Evolutionary conservation across 2,888 invertebrate genomes (phyloP).

Genomic region (Isotomurus palustris): DNA sequence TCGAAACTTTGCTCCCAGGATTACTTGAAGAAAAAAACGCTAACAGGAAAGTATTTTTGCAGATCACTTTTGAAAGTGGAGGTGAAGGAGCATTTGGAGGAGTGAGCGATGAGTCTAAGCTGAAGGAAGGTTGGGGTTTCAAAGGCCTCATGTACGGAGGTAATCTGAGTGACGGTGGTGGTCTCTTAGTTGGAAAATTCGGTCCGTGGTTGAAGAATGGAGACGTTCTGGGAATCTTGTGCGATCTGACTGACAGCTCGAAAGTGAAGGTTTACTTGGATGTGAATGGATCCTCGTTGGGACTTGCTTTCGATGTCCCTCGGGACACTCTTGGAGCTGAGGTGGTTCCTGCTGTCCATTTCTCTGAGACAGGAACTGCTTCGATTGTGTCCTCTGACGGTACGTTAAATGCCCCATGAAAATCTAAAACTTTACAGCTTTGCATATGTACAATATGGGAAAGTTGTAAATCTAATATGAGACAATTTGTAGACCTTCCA

Average conservation of each 20-base stretch:
- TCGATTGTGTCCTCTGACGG: too few relatives aligned
- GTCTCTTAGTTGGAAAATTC: conserved; percentile 11
- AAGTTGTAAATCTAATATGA: neutral
- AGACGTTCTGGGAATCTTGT: conserved; percentile 6
- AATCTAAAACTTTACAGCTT: neutral
- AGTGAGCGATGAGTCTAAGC: conserved; percentile 6
- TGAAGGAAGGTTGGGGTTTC: conserved; percentile 13
- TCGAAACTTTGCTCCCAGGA: too few relatives aligned
- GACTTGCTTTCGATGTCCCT: conserved; percentile 14
- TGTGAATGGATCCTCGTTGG: conserved; percentile 11
- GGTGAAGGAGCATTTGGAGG: conserved; percentile 7
- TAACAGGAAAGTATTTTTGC: too few relatives aligned
- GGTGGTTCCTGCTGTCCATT: conserved; percentile 13
- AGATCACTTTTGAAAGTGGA: neutral
- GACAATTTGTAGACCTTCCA: conserved; percentile 1
- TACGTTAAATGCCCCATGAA: too few relatives aligned
- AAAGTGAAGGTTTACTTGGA: conserved; percentile 15
- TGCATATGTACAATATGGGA: neutral
- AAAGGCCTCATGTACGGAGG: conserved; percentile 16
- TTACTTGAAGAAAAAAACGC: too few relatives aligned
- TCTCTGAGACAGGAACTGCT: conserved; percentile 11
- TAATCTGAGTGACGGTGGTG: conserved; percentile 12
- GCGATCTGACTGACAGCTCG: neutral
- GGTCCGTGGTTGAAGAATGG: conserved; percentile 4
- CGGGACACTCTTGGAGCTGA: neutral